Conservation (phyloP, 2,113 vertebrate species). For the Eidolon helvum region DNA sequence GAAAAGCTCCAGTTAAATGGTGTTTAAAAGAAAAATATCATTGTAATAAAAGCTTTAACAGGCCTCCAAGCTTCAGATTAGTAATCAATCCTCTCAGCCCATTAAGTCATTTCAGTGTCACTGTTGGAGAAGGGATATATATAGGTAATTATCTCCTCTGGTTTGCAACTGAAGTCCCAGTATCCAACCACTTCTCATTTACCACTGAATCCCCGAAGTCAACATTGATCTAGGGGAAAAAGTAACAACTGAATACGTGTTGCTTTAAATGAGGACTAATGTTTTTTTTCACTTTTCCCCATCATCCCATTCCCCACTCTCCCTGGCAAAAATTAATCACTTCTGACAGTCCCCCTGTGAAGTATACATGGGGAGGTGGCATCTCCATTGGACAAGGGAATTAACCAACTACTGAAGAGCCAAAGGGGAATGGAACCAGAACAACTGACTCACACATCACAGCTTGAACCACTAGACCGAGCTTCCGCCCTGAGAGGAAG, state of each 20-base stretch:
- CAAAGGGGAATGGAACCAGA: slow-evolving; percentile 30
- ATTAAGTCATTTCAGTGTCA: background rate
- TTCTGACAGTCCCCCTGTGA: background rate
- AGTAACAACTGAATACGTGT: background rate
- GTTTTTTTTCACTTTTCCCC: background rate
- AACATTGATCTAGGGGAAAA: background rate
- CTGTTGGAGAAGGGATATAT: background rate
- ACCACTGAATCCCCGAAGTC: background rate
- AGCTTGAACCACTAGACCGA: slow-evolving; percentile 70
- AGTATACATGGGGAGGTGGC: background rate
- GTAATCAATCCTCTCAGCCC: slow-evolving; percentile 45
- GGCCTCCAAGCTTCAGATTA: slow-evolving; percentile 25
- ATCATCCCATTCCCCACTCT: background rate
- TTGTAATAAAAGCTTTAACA: background rate
- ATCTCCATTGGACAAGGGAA: slow-evolving; percentile 18
- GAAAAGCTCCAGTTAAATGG: slow-evolving; percentile 37
- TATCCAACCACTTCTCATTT: slow-evolving; percentile 1
- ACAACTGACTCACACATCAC: slow-evolving; percentile 73
- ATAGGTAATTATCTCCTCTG: slow-evolving; percentile 26
- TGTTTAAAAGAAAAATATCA: slow-evolving; percentile 45
- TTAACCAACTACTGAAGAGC: slow-evolving; percentile 46
- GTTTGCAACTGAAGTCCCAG: background rate
- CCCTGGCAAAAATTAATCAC: background rate
- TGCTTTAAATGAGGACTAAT: background rate
- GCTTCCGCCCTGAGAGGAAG: slow-evolving; percentile 63